A percentile compares a stretch with the other conserved stretches of the same genome.
phyloP scores from a whole-genome alignment of 2,888 invertebrate species.

The Drosophila flavopinicola region DNA sequence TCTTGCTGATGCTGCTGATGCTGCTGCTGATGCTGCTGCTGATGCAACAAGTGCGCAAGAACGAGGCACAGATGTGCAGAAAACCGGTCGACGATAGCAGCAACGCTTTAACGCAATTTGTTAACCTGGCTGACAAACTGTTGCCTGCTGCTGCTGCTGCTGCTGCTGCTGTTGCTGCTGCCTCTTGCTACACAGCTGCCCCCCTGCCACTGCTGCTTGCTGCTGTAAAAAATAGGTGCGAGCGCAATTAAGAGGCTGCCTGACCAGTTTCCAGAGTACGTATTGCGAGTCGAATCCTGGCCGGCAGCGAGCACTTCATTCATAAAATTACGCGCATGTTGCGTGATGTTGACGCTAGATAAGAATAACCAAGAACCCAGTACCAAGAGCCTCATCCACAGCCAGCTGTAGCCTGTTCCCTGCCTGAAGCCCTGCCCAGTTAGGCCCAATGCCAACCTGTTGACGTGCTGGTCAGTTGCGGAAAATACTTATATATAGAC shows the following conservation, averaged over 20 bases:
- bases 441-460: constrained; percentile 72
- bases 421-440: constrained; percentile 53
- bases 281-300: constrained; percentile 62
- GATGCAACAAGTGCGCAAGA: constrained; percentile 79
- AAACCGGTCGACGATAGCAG: constrained; percentile 70
- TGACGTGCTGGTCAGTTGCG: constrained; percentile 59
- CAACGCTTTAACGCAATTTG: constrained; percentile 76
- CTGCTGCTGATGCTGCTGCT: constrained; percentile 41
- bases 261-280: constrained; percentile 54
- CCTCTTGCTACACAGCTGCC: neutral
- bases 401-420: constrained; percentile 17
- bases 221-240: constrained; percentile 68
- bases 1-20: constrained; percentile 19
- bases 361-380: no score
- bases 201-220: constrained; percentile 11
- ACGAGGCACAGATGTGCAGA: constrained; percentile 77
- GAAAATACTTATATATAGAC: constrained; percentile 71
- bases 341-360: constrained; percentile 74
- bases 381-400: constrained; percentile 1
- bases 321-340: constrained; percentile 80
- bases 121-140: constrained; percentile 82
- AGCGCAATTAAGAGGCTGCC: constrained; percentile 77
- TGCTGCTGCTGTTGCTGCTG: constrained; percentile 21
- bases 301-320: constrained; percentile 77
- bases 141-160: constrained; percentile 56